Evolutionary conservation across 2,113 vertebrate species (phyloP).

Genomic region (Vanacampus margaritifer): DNA sequence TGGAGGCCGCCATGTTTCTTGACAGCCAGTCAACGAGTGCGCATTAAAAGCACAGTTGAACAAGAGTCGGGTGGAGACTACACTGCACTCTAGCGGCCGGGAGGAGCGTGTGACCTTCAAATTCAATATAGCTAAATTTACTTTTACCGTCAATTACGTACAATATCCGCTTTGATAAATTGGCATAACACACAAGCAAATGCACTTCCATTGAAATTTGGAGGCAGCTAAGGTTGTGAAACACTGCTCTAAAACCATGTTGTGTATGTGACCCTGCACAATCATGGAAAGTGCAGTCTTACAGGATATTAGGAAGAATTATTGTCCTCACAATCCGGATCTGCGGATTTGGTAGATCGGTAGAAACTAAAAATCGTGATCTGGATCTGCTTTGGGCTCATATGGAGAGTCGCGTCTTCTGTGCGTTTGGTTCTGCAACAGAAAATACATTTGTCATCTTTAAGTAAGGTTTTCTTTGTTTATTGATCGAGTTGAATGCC

Average conservation of each 20-base stretch:
- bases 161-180: no score
- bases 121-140: no score
- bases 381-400: constrained; percentile 36
- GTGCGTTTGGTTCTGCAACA: background rate
- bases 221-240: no score
- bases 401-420: constrained; percentile 21
- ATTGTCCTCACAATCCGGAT: constrained; percentile 62
- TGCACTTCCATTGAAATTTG: no score
- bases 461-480: background rate
- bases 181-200: no score
- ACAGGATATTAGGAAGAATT: constrained; percentile 59
- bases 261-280: constrained; percentile 20
- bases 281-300: constrained; percentile 67
- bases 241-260: background rate
- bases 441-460: constrained; percentile 11
- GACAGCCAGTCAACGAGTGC: background rate
- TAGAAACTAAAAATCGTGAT: constrained; percentile 42
- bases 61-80: background rate
- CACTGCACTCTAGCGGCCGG: constrained; percentile 27
- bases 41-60: background rate
- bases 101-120: background rate
- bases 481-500: background rate
- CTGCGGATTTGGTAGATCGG: constrained; percentile 57
- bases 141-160: no score
- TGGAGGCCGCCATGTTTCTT: constrained; percentile 64